A percentile compares a stretch with the other conserved stretches of the same genome.
Conservation (phyloP, 2,113 vertebrate species). For the Nycticryphes semicollaris region DNA sequence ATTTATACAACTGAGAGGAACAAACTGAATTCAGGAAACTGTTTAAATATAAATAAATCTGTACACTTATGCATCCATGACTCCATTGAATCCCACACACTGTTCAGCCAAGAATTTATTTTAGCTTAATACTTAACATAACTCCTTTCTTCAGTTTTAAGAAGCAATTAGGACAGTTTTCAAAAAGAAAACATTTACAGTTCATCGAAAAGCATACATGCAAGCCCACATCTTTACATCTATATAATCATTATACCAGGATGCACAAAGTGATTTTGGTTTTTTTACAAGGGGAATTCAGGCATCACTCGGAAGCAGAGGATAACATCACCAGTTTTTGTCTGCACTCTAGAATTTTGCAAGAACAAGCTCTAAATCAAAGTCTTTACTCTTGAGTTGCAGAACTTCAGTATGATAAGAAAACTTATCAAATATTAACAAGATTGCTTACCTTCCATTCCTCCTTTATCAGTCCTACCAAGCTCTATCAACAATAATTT, state of each 20-base stretch:
- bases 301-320: not conserved
- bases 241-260: not conserved
- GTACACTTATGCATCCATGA: not conserved
- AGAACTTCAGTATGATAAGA: not conserved
- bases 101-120: slow-evolving; percentile 20
- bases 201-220: not conserved
- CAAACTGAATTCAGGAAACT: slow-evolving; percentile 17
- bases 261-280: not conserved
- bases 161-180: not conserved
- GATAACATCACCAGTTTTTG: not conserved
- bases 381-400: not conserved
- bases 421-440: not conserved
- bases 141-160: not conserved
- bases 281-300: not conserved
- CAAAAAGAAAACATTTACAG: not conserved
- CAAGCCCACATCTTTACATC: not conserved
- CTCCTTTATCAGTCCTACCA: not conserved
- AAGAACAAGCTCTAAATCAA: not conserved
- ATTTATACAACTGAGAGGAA: slow-evolving; percentile 15
- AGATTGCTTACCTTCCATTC: not conserved
- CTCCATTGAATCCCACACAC: not conserved
- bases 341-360: not conserved
- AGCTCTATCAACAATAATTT: not conserved
- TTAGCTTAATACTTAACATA: slow-evolving; percentile 18
- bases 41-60: slow-evolving; percentile 43